Evolutionary conservation across 2,888 invertebrate species (phyloP).

Genomic region (Zygothrica quintamaculata): DNA sequence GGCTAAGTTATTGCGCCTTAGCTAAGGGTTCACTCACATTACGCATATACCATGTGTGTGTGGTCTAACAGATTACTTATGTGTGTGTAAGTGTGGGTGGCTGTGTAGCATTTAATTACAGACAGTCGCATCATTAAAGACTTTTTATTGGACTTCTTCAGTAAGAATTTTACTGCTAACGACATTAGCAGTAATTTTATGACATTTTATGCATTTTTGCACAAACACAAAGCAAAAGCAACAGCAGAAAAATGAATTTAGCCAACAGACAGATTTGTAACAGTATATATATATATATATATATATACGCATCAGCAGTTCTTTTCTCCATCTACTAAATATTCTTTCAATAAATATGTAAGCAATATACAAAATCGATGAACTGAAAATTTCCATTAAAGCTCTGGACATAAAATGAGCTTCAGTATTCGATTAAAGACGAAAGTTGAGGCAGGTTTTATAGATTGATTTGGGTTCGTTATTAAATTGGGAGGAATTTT

Average conservation of each 20-base stretch:
- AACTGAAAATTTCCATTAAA: slow-evolving; percentile 32
- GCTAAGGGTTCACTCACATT: slow-evolving; percentile 67
- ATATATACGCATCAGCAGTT: slow-evolving; percentile 54
- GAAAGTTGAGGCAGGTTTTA: neutral
- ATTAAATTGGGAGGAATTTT: too few species aligned
- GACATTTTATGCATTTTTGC: slow-evolving; percentile 66
- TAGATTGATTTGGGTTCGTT: too few species aligned
- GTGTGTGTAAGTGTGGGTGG: slow-evolving; percentile 12
- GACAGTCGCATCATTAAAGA: slow-evolving; percentile 71
- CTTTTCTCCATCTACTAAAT: slow-evolving; percentile 34
- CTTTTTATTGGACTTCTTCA: slow-evolving; percentile 73
- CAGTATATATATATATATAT: slow-evolving; percentile 17
- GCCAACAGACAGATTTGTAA: slow-evolving; percentile 20
- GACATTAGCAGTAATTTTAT: slow-evolving; percentile 51
- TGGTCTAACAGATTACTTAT: slow-evolving; percentile 11
- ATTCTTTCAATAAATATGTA: slow-evolving; percentile 33
- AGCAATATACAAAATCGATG: slow-evolving; percentile 41
- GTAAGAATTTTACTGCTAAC: slow-evolving; percentile 66
- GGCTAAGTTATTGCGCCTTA: slow-evolving; percentile 29
- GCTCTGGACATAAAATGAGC: slow-evolving; percentile 5
- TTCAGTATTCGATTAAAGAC: neutral
- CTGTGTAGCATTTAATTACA: slow-evolving; percentile 65
- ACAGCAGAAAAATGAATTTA: slow-evolving; percentile 4
- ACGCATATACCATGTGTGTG: slow-evolving; percentile 55
- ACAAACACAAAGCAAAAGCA: slow-evolving; percentile 24